phyloP scores from a whole-genome alignment of 2,797 vertebrate species.

The Lutjanus campechanus region DNA sequence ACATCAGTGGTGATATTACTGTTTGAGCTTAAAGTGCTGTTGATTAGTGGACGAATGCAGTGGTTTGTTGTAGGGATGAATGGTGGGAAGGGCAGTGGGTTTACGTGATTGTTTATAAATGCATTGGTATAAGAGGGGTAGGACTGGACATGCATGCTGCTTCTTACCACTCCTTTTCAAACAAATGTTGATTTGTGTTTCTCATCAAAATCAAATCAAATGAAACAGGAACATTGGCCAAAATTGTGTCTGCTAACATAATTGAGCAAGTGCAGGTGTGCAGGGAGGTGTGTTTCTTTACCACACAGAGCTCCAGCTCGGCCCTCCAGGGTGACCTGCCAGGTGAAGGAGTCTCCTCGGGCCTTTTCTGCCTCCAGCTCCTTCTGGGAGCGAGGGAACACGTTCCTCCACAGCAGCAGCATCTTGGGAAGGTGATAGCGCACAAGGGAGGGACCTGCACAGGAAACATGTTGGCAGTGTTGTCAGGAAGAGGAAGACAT shows the following conservation, averaged over 20 bases:
- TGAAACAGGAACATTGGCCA: not conserved
- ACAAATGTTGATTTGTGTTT: no score
- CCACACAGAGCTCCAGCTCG: conserved; percentile 97
- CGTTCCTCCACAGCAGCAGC: conserved; percentile 96
- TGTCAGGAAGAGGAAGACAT: not conserved
- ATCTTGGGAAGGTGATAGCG: conserved; percentile 99
- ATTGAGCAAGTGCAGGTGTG: no score
- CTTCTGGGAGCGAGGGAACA: conserved; percentile 98
- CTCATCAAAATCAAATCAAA: no score
- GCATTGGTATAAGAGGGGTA: no score
- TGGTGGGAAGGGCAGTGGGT: no score
- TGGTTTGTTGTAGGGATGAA: no score
- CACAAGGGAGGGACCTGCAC: conserved; percentile 93
- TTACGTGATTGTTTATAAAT: no score
- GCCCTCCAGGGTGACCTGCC: conserved; percentile 98
- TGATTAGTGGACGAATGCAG: no score
- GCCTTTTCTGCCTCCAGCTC: conserved; percentile 98
- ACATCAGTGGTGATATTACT: no score
- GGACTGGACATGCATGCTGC: no score
- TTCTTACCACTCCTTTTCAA: no score
- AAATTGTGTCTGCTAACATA: not conserved
- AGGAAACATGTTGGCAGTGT: not conserved
- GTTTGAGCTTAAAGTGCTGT: no score
- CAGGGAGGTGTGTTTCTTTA: conserved; percentile 76
- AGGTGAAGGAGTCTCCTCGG: conserved; percentile 96